A percentile compares a stretch with the other conserved stretches of the same genome.
phyloP scores from a whole-genome alignment of 2,113 vertebrate genomes.

The Chlorodrepanis virens region DNA sequence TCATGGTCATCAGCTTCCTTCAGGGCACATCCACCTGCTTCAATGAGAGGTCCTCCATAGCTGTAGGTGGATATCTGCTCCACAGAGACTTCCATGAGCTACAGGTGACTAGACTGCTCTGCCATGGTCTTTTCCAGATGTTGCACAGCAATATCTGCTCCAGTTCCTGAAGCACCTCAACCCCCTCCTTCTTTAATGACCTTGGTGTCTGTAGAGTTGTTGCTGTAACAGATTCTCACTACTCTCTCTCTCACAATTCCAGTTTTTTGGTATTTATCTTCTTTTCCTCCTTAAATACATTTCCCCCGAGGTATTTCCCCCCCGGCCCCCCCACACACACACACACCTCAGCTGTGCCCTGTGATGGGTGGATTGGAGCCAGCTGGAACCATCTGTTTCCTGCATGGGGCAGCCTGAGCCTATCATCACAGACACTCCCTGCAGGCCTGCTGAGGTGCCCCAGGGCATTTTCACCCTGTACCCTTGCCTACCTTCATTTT shows the following conservation, averaged over 20 bases:
- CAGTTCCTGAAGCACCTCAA: rapidly evolving
- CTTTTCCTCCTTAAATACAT: background rate
- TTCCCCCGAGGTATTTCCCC: background rate
- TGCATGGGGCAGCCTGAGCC: rapidly evolving
- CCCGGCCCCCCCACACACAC: no score
- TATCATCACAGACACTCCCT: background rate
- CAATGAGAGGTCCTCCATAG: rapidly evolving
- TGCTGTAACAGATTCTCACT: background rate
- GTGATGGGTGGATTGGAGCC: background rate
- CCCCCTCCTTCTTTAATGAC: background rate
- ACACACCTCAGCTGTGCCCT: background rate
- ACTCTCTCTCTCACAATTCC: background rate
- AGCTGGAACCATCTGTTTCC: background rate
- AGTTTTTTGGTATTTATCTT: background rate
- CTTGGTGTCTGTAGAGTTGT: background rate
- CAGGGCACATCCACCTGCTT: background rate
- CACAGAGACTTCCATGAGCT: background rate
- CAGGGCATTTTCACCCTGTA: background rate
- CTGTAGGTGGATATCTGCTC: background rate
- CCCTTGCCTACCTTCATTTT: background rate
- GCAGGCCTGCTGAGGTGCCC: rapidly evolving
- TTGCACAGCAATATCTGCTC: background rate
- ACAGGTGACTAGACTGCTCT: rapidly evolving
- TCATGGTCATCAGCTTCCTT: background rate
- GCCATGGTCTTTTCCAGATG: background rate